A percentile compares a stretch with the other conserved stretches of the same genome.
Evolutionary conservation across 2,888 invertebrate species (phyloP).

Genomic region (Acleris laterana): DNA sequence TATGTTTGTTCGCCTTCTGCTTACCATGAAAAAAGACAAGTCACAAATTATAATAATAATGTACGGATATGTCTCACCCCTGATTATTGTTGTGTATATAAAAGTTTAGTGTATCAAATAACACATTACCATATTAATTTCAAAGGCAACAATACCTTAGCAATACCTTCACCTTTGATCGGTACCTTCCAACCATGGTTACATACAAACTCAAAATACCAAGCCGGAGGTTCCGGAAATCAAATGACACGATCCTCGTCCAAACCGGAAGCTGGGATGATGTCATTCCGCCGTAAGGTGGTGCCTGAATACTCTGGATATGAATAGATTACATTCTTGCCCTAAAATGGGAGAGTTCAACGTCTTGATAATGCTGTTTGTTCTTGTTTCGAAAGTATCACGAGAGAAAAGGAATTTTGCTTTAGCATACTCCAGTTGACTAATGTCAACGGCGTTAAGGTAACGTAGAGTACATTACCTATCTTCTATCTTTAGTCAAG

Average conservation of each 20-base stretch:
- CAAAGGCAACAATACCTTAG: neutral
- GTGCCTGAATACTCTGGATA: conserved; percentile 43
- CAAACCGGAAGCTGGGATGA: conserved; percentile 63
- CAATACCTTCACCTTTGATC: neutral
- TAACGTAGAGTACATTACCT: no score
- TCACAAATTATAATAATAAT: no score
- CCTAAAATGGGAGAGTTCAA: conserved; percentile 1
- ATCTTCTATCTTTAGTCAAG: no score
- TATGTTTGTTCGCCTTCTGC: no score
- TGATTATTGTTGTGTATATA: no score
- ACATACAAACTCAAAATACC: conserved; percentile 7
- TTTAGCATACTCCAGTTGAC: no score
- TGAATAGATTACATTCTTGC: conserved; percentile 38
- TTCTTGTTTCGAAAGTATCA: no score
- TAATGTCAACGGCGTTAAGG: no score
- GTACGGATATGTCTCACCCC: no score
- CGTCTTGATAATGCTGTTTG: conserved; percentile 13
- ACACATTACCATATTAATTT: neutral
- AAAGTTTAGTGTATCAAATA: no score
- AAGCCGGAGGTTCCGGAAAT: conserved; percentile 54
- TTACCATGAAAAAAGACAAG: no score
- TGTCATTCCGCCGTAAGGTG: conserved; percentile 53
- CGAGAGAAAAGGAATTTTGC: no score
- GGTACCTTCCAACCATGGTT: neutral
- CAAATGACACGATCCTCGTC: conserved; percentile 61